phyloP scores from a whole-genome alignment of 2,888 invertebrate species.

The Calephelis perditalis region DNA sequence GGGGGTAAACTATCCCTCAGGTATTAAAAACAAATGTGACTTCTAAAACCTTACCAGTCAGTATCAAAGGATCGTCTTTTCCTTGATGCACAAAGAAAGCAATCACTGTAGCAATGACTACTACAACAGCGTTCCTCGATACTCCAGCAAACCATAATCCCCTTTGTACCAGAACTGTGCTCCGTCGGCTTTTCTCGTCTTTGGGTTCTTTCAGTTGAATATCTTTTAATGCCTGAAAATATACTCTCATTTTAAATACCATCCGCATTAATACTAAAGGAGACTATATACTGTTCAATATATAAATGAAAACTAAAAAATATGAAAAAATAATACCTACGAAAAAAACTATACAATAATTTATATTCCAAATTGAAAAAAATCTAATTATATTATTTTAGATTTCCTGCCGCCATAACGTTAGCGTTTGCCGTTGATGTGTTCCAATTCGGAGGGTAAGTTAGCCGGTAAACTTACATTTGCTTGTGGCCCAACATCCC shows the following conservation, averaged over 20 bases:
- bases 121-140: conserved; percentile 83
- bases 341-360: too few species aligned
- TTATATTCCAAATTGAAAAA: too few species aligned
- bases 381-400: too few species aligned
- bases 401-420: too few species aligned
- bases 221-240: conserved; percentile 79
- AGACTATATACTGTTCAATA: neutral
- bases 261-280: conserved; percentile 14
- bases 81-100: conserved; percentile 75
- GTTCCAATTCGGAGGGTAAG: too few species aligned
- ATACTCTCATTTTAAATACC: conserved; percentile 15
- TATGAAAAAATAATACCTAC: too few species aligned
- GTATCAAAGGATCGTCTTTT: conserved; percentile 70
- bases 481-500: too few species aligned
- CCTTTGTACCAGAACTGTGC: conserved; percentile 53
- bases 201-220: conserved; percentile 50
- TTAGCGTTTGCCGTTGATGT: too few species aligned
- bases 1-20: too few species aligned
- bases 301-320: too few species aligned
- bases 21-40: neutral
- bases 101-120: conserved; percentile 77
- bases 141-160: conserved; percentile 81
- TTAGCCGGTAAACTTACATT: too few species aligned
- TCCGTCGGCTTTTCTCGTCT: conserved; percentile 48
- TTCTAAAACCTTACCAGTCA: conserved; percentile 71